phyloP scores from a whole-genome alignment of 2,888 invertebrate genomes.

The Terebella lapidaria region DNA sequence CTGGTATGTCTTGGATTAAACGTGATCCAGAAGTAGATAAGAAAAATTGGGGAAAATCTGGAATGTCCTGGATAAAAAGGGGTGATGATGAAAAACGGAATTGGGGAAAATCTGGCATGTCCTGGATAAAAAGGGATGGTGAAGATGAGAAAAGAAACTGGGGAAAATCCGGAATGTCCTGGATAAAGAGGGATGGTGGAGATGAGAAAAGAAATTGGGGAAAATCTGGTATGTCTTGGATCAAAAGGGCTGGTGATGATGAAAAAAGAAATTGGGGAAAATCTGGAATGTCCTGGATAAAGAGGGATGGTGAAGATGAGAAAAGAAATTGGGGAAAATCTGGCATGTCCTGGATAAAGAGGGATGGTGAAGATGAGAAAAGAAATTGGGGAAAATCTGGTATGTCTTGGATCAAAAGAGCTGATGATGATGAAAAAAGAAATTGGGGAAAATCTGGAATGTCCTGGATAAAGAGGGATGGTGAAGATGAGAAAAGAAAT shows the following conservation, averaged over 20 bases:
- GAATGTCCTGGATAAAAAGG: constrained; percentile 22
- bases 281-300: constrained; percentile 17
- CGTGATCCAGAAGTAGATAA: constrained; percentile 12
- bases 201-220: constrained; percentile 20
- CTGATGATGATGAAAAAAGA: constrained; percentile 11
- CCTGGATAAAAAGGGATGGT: constrained; percentile 11
- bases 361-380: constrained; percentile 4
- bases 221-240: constrained; percentile 22
- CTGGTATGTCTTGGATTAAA: constrained; percentile 24
- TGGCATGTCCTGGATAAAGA: constrained; percentile 13
- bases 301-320: constrained; percentile 1
- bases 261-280: constrained; percentile 17
- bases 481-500: constrained; percentile 1
- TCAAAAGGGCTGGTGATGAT: constrained; percentile 9
- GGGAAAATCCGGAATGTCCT: constrained; percentile 5
- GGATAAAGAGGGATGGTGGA: constrained; percentile 14
- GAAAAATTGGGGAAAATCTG: constrained; percentile 19
- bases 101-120: constrained; percentile 8
- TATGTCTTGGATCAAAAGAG: constrained; percentile 23
- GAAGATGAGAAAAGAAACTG: constrained; percentile 8
- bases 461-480: constrained; percentile 19
- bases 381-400: constrained; percentile 14
- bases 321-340: constrained; percentile 7
- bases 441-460: constrained; percentile 22
- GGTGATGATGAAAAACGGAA: constrained; percentile 3